Percentiles rank a stretch among this genome's conserved stretches.
Evolutionary conservation across 2,113 vertebrate species (phyloP).

Genomic region (rabbit (Oryctolagus cuniculus)): DNA sequence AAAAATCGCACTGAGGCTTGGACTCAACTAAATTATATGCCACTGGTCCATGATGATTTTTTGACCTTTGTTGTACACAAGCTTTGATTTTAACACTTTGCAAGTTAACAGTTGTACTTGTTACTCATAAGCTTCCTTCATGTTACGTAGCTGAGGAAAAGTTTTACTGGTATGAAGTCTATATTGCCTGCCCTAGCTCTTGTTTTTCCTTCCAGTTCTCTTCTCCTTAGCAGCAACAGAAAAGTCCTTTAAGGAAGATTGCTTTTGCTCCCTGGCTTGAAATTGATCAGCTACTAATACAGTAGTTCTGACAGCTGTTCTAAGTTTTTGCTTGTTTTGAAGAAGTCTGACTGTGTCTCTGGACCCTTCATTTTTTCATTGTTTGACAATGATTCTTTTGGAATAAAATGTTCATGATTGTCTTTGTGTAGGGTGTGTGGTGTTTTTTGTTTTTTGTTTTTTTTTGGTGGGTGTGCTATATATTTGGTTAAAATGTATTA

Average conservation of each 20-base stretch:
- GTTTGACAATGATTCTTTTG: constrained; percentile 35
- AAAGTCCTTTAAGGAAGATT: constrained; percentile 22
- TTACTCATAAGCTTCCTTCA: constrained; percentile 28
- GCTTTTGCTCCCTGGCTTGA: constrained; percentile 52
- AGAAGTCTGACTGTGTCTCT: constrained; percentile 30
- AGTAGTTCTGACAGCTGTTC: not conserved
- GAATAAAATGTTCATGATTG: constrained; percentile 46
- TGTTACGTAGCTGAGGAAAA: constrained; percentile 39
- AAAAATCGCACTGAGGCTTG: not conserved
- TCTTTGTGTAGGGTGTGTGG: not conserved
- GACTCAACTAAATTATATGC: constrained; percentile 31
- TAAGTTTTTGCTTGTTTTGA: constrained; percentile 31
- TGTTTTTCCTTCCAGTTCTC: not conserved
- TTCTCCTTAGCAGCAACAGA: not conserved
- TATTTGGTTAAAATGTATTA: constrained; percentile 49
- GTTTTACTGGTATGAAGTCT: not conserved
- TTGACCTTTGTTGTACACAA: constrained; percentile 21
- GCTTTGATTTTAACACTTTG: constrained; percentile 56
- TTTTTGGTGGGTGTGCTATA: not conserved
- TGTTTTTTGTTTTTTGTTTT: not conserved
- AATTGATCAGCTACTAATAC: not conserved
- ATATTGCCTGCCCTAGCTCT: not conserved
- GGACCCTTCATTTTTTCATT: not conserved
- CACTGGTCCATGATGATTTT: not conserved
- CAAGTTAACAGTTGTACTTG: constrained; percentile 26